Percentiles rank a stretch among this genome's conserved stretches.
phyloP scores from a whole-genome alignment of 1,140 invertebrate species.

The Trichonephila clavata region DNA sequence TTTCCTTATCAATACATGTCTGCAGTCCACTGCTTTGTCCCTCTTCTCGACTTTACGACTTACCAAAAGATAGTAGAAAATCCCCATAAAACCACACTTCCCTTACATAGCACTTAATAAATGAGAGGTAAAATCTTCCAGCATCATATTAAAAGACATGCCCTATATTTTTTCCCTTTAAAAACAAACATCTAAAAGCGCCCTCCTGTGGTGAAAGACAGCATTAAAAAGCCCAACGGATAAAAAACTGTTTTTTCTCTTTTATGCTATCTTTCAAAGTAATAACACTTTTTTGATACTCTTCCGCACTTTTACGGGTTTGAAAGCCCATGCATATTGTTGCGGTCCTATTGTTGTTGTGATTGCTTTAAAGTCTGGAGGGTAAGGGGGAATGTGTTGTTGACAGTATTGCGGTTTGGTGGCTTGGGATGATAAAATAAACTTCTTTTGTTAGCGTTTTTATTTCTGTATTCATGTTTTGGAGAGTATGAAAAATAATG shows the following conservation, averaged over 20 bases:
- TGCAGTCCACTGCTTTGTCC: background rate
- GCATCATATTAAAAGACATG: constrained; percentile 19
- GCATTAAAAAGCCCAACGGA: background rate
- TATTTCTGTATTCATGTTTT: constrained; percentile 4
- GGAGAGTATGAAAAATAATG: background rate
- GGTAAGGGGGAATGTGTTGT: background rate
- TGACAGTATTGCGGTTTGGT: constrained; percentile 4
- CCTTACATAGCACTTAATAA: constrained; percentile 15
- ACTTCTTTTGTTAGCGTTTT: background rate
- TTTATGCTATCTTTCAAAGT: background rate
- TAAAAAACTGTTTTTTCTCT: constrained; percentile 8
- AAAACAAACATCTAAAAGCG: constrained; percentile 1
- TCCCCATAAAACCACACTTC: background rate
- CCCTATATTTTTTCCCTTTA: background rate
- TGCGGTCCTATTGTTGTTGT: background rate
- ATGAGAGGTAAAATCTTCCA: constrained; percentile 18
- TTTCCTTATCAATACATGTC: background rate
- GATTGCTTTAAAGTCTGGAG: constrained; percentile 6
- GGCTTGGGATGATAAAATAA: background rate
- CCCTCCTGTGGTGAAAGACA: background rate
- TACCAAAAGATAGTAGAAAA: background rate
- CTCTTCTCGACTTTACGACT: background rate
- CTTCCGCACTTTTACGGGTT: background rate
- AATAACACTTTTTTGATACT: constrained; percentile 13
- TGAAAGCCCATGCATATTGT: background rate